Percentiles rank a stretch among this genome's conserved stretches.
Evolutionary conservation across 2,888 invertebrate genomes (phyloP).

Genomic region (Caradrina kadenii): DNA sequence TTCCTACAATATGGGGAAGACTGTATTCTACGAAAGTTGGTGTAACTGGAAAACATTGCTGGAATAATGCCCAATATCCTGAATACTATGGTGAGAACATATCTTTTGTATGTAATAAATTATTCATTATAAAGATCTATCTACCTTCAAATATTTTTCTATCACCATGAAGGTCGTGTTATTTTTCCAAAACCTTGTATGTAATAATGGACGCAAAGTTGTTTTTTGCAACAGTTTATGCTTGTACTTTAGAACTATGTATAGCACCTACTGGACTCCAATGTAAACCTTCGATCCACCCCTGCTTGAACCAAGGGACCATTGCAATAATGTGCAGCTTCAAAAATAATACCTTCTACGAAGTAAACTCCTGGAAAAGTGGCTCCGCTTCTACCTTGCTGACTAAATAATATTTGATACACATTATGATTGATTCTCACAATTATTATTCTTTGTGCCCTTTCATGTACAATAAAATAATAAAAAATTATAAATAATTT

Average conservation of each 20-base stretch:
- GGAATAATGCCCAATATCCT: slow-evolving; percentile 75
- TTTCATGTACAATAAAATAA: too few species aligned
- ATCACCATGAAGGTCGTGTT: not conserved
- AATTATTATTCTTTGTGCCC: too few species aligned
- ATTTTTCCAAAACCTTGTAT: not conserved
- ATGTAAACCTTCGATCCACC: not conserved
- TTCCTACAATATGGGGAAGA: slow-evolving; percentile 89
- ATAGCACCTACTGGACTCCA: not conserved
- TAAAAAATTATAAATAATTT: too few species aligned
- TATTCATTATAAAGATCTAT: slow-evolving; percentile 8
- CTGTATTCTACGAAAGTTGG: slow-evolving; percentile 84
- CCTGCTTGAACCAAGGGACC: not conserved
- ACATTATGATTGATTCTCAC: too few species aligned
- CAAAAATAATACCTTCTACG: not conserved
- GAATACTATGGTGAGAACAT: slow-evolving; percentile 82
- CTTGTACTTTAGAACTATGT: not conserved
- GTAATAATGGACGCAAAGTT: not conserved
- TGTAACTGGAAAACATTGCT: slow-evolving; percentile 76
- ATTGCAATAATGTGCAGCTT: not conserved
- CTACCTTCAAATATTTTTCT: slow-evolving; percentile 20
- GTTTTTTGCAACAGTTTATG: not conserved
- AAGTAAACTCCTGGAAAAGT: too few species aligned
- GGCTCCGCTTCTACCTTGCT: too few species aligned
- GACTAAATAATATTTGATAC: too few species aligned
- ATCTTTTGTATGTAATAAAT: not conserved